Conservation (phyloP, 2,888 invertebrate species). For the Pristionchus entomophagus region DNA sequence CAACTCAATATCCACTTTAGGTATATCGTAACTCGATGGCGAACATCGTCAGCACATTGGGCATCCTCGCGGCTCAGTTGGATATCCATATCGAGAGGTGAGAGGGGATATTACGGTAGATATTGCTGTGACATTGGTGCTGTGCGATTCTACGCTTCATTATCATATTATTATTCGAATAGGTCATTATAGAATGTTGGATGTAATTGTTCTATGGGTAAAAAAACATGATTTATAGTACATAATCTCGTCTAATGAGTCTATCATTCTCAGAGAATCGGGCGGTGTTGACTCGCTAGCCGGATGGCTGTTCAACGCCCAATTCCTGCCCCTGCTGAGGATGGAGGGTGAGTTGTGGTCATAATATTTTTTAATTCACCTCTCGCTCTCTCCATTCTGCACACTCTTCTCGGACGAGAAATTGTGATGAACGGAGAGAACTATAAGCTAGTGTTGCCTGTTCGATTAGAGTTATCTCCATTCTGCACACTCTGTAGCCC, state of each 20-base stretch:
- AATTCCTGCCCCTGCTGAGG: neutral
- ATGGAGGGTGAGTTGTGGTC: neutral
- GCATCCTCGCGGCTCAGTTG: constrained; percentile 26
- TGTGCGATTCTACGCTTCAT: no score
- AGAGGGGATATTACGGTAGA: neutral
- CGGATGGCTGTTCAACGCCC: constrained; percentile 41
- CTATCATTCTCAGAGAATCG: neutral
- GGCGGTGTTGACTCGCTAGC: constrained; percentile 18
- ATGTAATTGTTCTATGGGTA: neutral
- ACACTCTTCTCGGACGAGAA: neutral
- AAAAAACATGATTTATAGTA: neutral
- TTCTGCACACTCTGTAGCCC: no score
- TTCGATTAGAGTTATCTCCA: no score
- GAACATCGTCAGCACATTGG: neutral
- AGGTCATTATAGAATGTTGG: neutral
- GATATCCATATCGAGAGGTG: constrained; percentile 22
- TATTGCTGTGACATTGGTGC: no score
- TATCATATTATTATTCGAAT: no score
- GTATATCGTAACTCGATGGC: neutral
- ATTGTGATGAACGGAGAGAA: no score
- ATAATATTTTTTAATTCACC: neutral
- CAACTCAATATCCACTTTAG: no score
- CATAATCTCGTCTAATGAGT: neutral
- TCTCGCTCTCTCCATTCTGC: neutral
- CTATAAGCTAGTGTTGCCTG: neutral